Evolutionary conservation across 2,113 vertebrate genomes (phyloP).

Genomic region (Actenoides lindsayi): DNA sequence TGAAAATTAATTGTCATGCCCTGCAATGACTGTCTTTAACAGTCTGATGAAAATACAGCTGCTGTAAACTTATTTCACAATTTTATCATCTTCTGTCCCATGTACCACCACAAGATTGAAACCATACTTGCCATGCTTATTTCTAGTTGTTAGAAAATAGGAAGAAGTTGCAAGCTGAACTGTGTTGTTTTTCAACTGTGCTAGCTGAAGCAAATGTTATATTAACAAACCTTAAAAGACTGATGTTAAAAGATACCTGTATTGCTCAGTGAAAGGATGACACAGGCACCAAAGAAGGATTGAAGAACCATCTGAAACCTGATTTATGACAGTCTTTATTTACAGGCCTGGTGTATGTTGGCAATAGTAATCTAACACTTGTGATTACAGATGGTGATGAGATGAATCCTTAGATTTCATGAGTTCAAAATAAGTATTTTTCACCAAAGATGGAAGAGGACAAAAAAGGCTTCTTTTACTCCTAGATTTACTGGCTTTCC

Average conservation of each 20-base stretch:
- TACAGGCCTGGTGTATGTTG: neutral
- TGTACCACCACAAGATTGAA: neutral
- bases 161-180: neutral
- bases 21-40: neutral
- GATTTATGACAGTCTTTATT: neutral
- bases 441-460: rapidly evolving
- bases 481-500: neutral
- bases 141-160: neutral
- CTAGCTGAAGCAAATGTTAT: neutral
- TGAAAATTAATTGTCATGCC: neutral
- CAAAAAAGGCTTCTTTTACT: neutral
- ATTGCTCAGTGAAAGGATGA: neutral
- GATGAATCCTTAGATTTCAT: neutral
- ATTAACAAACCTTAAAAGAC: rapidly evolving
- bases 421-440: neutral
- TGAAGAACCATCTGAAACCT: neutral
- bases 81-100: neutral
- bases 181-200: neutral
- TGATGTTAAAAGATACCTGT: neutral
- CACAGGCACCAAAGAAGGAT: neutral
- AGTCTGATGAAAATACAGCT: neutral
- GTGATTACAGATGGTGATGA: neutral
- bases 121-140: neutral
- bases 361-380: neutral
- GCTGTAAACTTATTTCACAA: neutral